These are phyloP conservation scores for Vesta saturnalis DNA, from an alignment of 2,888 invertebrate species.

Conservation along the genomic window DNA sequence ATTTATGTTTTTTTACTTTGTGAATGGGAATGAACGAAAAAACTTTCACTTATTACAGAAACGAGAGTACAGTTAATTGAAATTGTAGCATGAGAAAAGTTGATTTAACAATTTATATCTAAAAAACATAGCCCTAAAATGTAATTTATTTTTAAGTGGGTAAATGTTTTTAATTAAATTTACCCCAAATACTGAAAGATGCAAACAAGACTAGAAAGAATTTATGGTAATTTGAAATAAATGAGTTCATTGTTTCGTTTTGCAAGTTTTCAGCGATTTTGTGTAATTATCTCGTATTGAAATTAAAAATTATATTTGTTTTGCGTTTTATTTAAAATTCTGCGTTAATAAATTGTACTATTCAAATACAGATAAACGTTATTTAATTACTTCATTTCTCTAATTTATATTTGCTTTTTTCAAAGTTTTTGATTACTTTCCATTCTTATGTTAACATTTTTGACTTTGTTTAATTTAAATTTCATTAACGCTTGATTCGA, in stretches of 20 bases:
- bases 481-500: too few relatives aligned
- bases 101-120: neutral
- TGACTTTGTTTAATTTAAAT: too few relatives aligned
- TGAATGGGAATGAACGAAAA: too few relatives aligned
- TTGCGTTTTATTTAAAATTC: neutral
- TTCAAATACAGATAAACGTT: neutral
- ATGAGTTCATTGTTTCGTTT: slow-evolving; percentile 1
- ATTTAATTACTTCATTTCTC: neutral
- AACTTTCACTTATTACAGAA: too few relatives aligned
- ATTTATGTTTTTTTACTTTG: too few relatives aligned
- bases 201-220: neutral
- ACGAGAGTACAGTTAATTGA: neutral
- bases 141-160: neutral
- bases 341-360: neutral
- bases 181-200: neutral
- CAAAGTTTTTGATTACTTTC: too few relatives aligned
- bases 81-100: neutral
- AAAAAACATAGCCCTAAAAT: neutral
- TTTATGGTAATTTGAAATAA: slow-evolving; percentile 1
- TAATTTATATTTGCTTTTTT: too few relatives aligned
- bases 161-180: slow-evolving; percentile 1
- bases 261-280: neutral
- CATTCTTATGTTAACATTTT: too few relatives aligned
- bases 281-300: slow-evolving; percentile 1
- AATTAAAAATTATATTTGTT: neutral